Conservation (phyloP, 2,113 vertebrate species). For the Malurus cyaneus region DNA sequence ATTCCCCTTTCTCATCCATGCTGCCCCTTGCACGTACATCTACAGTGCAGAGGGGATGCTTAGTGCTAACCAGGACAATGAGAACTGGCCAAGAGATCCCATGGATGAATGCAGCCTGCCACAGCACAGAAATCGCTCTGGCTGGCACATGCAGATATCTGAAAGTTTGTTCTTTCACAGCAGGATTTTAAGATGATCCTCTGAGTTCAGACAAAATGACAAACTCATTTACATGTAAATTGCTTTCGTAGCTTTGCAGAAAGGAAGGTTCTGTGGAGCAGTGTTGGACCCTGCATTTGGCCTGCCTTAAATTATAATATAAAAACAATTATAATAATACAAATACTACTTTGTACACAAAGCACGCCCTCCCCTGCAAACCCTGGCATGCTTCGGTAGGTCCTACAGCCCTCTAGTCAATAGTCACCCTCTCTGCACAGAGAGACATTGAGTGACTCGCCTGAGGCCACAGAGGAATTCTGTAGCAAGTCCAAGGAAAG, state of each 20-base stretch:
- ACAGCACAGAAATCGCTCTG: neutral
- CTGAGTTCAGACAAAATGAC: constrained; percentile 64
- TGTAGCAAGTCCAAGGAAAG: constrained; percentile 53
- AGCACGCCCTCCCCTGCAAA: constrained; percentile 60
- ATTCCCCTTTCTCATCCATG: neutral
- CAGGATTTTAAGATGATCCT: constrained; percentile 64
- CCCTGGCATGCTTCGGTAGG: constrained; percentile 62
- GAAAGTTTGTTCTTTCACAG: constrained; percentile 55
- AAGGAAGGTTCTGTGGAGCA: constrained; percentile 50
- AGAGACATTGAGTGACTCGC: constrained; percentile 55
- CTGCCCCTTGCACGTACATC: neutral
- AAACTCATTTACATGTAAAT: constrained; percentile 70
- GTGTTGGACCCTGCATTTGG: constrained; percentile 49
- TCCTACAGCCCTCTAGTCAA: constrained; percentile 50
- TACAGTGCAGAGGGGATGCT: neutral
- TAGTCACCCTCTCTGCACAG: constrained; percentile 49
- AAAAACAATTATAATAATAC: constrained; percentile 68
- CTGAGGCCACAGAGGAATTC: constrained; percentile 60
- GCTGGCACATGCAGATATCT: constrained; percentile 28
- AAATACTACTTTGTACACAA: constrained; percentile 61
- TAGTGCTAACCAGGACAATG: neutral
- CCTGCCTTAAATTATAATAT: constrained; percentile 63
- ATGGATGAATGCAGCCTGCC: constrained; percentile 6
- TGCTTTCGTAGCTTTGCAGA: constrained; percentile 61
- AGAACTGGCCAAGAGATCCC: constrained; percentile 28